These are phyloP conservation scores for Philotrypesis tridentata DNA, from an alignment of 1,140 invertebrate genomes.

Conservation along the genomic window DNA sequence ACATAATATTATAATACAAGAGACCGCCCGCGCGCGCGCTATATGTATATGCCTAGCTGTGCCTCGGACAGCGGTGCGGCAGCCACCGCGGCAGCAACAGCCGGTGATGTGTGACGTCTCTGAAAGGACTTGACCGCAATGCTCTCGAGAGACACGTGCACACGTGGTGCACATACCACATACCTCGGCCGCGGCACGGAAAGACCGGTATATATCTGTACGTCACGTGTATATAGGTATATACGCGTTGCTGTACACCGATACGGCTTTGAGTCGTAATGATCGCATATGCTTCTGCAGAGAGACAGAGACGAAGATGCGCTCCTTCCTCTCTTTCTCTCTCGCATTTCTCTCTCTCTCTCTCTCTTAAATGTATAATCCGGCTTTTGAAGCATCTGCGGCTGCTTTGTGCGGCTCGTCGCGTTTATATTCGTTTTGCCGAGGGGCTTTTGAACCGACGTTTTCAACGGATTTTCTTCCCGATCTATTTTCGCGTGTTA, in stretches of 20 bases:
- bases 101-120: background rate
- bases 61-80: too few species aligned
- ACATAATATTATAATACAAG: background rate
- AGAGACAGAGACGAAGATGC: background rate
- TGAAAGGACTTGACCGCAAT: background rate
- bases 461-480: background rate
- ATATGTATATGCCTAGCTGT: background rate
- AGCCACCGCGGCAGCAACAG: background rate
- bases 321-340: background rate
- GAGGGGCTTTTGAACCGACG: background rate
- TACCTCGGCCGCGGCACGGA: background rate
- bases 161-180: conserved; percentile 4
- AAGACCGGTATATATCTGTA: background rate
- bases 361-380: background rate
- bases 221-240: background rate
- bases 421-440: background rate
- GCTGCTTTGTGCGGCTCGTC: background rate
- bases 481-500: background rate
- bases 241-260: too few species aligned
- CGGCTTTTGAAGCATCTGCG: background rate
- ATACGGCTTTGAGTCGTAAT: background rate
- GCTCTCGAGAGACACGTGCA: background rate
- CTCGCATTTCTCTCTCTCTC: background rate
- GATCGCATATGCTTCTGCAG: background rate
- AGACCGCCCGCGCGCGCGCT: background rate